These are phyloP conservation scores for Sparus aurata DNA, from an alignment of 2,797 vertebrate genomes.

Conservation along the genomic window DNA sequence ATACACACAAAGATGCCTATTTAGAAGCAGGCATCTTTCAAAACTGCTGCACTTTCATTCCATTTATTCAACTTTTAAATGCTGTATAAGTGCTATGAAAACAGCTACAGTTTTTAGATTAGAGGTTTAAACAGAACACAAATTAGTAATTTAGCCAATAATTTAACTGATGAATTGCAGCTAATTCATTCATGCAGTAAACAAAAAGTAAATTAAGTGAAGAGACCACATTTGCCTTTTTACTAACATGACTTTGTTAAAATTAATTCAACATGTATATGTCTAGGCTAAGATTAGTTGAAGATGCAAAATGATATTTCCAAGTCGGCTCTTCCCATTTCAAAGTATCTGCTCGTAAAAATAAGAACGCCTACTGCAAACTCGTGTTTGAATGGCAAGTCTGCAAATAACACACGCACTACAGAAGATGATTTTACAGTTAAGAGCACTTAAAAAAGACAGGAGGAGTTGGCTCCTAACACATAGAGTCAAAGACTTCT, in stretches of 20 bases:
- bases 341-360: no score
- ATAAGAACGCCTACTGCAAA: no score
- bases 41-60: background rate
- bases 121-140: background rate
- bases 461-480: no score
- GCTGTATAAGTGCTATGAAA: no score
- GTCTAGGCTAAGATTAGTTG: background rate
- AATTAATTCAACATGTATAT: background rate
- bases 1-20: constrained; percentile 26
- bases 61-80: background rate
- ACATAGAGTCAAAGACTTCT: no score
- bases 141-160: background rate
- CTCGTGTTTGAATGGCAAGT: no score
- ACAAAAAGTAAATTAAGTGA: background rate
- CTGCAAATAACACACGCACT: no score
- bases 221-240: background rate
- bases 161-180: background rate
- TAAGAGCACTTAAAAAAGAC: no score
- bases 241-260: background rate
- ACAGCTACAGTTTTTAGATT: background rate
- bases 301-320: background rate
- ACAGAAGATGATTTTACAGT: no score
- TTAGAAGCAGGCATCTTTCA: constrained; percentile 10
- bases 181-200: background rate
- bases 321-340: no score